Evolutionary conservation across 2,888 invertebrate genomes (phyloP).

Genomic region (Ormyrus pomaceus): DNA sequence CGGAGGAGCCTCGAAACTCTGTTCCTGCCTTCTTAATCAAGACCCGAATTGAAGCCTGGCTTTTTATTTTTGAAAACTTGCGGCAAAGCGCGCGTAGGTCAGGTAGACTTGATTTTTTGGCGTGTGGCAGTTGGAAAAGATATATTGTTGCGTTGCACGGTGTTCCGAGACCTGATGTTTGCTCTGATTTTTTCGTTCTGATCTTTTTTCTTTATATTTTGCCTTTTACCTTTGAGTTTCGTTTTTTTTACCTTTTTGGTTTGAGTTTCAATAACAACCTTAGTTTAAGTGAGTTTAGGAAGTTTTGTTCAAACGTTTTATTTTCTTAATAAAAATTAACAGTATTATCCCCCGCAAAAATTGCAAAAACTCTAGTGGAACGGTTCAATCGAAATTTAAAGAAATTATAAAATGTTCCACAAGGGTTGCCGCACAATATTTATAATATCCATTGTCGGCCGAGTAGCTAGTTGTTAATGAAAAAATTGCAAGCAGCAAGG

Average conservation of each 20-base stretch:
- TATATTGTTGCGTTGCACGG: conserved; percentile 69
- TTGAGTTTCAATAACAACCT: conserved; percentile 53
- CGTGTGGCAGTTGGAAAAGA: conserved; percentile 32
- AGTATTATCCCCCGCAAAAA: background rate
- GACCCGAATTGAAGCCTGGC: no score
- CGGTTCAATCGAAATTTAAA: no score
- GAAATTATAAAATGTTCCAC: background rate
- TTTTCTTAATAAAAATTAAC: conserved; percentile 44
- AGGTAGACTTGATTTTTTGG: conserved; percentile 41
- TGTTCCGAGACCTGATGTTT: conserved; percentile 63
- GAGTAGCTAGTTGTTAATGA: no score
- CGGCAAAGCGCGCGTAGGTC: background rate
- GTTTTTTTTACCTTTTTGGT: conserved; percentile 42
- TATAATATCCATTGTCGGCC: background rate
- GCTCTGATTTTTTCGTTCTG: conserved; percentile 50
- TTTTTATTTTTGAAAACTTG: no score
- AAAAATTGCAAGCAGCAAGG: conserved; percentile 25
- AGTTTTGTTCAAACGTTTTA: conserved; percentile 32
- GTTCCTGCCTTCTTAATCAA: no score
- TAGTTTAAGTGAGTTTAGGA: conserved; percentile 24
- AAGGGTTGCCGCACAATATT: conserved; percentile 18
- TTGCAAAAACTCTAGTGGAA: conserved; percentile 34
- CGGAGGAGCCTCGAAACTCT: no score
- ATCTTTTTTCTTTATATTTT: conserved; percentile 51
- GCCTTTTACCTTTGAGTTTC: conserved; percentile 46